Percentiles rank a stretch among this genome's conserved stretches.
phyloP scores from a whole-genome alignment of 1,140 invertebrate genomes.

The Lordiphosa clarofinis region DNA sequence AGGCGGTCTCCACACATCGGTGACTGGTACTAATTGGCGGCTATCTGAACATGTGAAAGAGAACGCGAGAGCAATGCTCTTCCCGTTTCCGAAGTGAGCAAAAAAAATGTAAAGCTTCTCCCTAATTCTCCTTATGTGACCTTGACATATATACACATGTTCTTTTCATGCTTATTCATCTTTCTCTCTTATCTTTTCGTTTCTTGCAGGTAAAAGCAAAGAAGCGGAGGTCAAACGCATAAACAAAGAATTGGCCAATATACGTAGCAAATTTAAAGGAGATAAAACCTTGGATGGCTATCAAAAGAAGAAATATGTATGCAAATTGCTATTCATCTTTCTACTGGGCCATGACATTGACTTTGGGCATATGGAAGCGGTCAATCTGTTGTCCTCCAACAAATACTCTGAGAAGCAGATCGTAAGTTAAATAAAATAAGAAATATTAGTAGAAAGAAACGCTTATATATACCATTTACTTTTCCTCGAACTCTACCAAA shows the following conservation, averaged over 20 bases:
- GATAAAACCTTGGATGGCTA: constrained; percentile 99
- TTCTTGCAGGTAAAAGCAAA: constrained; percentile 95
- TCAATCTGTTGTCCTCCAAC: constrained; percentile 99
- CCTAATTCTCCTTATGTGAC: constrained; percentile 30
- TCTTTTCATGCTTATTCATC: neutral
- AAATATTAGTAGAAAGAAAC: too few species aligned
- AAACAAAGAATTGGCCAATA: constrained; percentile 99
- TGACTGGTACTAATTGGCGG: constrained; percentile 73
- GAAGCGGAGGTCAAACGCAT: constrained; percentile 99
- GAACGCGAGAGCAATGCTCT: constrained; percentile 32
- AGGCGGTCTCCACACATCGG: constrained; percentile 31
- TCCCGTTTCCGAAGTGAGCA: constrained; percentile 11
- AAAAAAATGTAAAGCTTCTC: constrained; percentile 21
- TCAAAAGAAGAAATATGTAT: constrained; percentile 99
- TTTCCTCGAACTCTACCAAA: too few species aligned
- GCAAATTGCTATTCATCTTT: constrained; percentile 99
- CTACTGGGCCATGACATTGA: constrained; percentile 99
- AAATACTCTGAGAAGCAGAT: constrained; percentile 99
- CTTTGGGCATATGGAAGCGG: constrained; percentile 99
- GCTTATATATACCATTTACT: too few species aligned
- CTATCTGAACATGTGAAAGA: constrained; percentile 25
- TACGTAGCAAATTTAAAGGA: constrained; percentile 99
- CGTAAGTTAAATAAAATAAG: constrained; percentile 84
- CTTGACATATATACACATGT: constrained; percentile 22
- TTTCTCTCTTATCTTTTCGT: neutral